Evolutionary conservation across 1,140 invertebrate genomes (phyloP), one percentile per base, ranked within the genome.

Genomic region (Drosophila trapezifrons): DNA sequence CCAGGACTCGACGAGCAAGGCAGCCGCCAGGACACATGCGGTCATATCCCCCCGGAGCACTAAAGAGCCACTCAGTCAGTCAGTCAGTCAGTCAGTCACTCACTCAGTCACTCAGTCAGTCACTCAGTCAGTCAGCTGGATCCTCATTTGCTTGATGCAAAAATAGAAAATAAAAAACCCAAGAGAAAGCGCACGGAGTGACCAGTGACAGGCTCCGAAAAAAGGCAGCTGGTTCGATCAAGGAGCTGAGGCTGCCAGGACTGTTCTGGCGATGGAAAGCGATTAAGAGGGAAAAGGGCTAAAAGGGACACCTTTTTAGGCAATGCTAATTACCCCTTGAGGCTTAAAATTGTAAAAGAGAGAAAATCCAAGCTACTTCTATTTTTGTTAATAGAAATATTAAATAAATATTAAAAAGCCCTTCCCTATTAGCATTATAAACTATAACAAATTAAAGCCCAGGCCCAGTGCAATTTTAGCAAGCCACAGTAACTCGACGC

Each of bases 11-110:
- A n/a, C 45, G 32, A 22, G 22, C 45, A 64, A 56, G 29, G 38
- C 18, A 25, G 27, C 46, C 56, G n/a, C 57, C 40, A 25, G 25
- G 42, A 66, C 54, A 59, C 20, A 49, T 52, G 56, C 47, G 59
- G 25, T 66, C 15, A 62, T 46, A 47, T 37, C 60, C 46, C 37
- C 20, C 25, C 13, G 56, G 27, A 54, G 46, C 77, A 75, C 58
- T 67, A 72, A 86, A 85, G 76, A 76, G 83, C 78, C 82, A 87
- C 83, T 87, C 59, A 62, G 40, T 47, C 29, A 27, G 27, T 35
- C n/a, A 60, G 57, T 32, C 47, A 29, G 13, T 25, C 38, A 13
- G 42, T 20, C 20, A 35, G 49, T 35, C n/a, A 60, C 47, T 32
- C 47, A 29, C 9, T 25, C 38, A 76, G 83, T 76, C 82, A 87